Conservation (phyloP, 35 echinoderm and acorn worm genomes). For the Patiria miniata region DNA sequence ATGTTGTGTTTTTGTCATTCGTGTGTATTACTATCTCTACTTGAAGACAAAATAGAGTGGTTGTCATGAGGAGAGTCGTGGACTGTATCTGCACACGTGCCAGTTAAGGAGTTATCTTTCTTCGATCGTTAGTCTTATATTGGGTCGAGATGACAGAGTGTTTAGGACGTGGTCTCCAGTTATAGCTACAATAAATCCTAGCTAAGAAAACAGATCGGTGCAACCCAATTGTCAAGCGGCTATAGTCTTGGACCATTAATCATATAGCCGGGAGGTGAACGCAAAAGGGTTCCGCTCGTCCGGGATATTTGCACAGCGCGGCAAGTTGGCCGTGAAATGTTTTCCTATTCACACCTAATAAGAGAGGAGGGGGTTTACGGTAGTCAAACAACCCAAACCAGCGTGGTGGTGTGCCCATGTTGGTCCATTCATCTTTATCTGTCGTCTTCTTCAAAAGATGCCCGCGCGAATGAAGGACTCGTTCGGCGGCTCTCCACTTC, state of each 20-base stretch:
- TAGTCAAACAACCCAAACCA: not conserved
- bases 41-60: too few relatives aligned
- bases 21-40: too few relatives aligned
- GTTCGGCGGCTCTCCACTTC: too few relatives aligned
- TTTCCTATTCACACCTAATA: not conserved
- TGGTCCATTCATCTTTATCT: not conserved
- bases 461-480: too few relatives aligned
- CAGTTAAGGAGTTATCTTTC: not conserved
- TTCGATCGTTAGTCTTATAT: slow-evolving; percentile 5
- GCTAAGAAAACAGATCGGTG: not conserved
- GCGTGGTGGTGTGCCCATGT: not conserved
- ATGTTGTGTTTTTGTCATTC: too few relatives aligned
- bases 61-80: too few relatives aligned
- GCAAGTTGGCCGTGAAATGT: not conserved
- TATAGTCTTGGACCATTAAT: not conserved
- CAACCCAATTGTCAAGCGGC: not conserved
- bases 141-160: slow-evolving; percentile 4
- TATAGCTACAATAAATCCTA: slow-evolving; percentile 5
- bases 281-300: not conserved
- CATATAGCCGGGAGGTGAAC: not conserved
- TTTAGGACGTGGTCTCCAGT: not conserved
- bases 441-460: not conserved
- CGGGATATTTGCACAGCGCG: not conserved
- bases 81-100: not conserved
- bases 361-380: not conserved